Percentiles rank a stretch among this genome's conserved stretches.
Conservation (phyloP, 2,113 vertebrate species). For the Lethenteron camtschaticum region DNA sequence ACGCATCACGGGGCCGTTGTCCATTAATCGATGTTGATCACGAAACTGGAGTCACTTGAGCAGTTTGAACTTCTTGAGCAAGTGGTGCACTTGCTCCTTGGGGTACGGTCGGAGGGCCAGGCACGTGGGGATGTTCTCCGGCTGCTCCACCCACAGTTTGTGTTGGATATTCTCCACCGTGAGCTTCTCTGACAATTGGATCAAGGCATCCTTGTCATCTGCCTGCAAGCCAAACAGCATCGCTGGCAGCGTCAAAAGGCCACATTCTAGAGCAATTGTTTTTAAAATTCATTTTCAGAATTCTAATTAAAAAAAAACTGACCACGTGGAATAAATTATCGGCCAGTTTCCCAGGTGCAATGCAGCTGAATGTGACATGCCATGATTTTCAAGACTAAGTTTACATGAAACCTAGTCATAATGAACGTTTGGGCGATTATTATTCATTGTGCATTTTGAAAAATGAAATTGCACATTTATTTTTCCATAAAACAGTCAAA, state of each 20-base stretch:
- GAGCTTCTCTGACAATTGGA: constrained; percentile 26
- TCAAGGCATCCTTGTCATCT: constrained; percentile 35
- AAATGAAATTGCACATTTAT: too few relatives aligned
- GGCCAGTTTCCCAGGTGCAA: background rate
- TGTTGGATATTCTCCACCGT: constrained; percentile 33
- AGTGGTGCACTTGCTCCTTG: constrained; percentile 43
- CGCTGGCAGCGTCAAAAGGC: background rate
- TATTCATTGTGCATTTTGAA: too few relatives aligned
- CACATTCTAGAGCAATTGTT: background rate
- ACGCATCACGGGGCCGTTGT: too few relatives aligned
- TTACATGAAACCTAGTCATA: too few relatives aligned
- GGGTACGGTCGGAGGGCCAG: constrained; percentile 53
- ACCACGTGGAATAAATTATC: background rate
- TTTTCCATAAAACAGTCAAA: too few relatives aligned
- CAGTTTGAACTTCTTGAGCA: constrained; percentile 49
- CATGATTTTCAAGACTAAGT: too few relatives aligned
- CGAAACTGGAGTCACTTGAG: constrained; percentile 30
- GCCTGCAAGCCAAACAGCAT: constrained; percentile 24
- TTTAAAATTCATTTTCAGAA: background rate
- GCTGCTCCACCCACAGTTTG: constrained; percentile 59
- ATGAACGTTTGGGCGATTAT: too few relatives aligned
- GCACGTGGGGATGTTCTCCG: constrained; percentile 53
- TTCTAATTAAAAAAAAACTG: background rate
- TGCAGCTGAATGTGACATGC: too few relatives aligned
- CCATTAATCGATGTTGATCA: too few relatives aligned